Evolutionary conservation across 2,113 vertebrate species (phyloP).

Genomic region (Aepyceros melampus): DNA sequence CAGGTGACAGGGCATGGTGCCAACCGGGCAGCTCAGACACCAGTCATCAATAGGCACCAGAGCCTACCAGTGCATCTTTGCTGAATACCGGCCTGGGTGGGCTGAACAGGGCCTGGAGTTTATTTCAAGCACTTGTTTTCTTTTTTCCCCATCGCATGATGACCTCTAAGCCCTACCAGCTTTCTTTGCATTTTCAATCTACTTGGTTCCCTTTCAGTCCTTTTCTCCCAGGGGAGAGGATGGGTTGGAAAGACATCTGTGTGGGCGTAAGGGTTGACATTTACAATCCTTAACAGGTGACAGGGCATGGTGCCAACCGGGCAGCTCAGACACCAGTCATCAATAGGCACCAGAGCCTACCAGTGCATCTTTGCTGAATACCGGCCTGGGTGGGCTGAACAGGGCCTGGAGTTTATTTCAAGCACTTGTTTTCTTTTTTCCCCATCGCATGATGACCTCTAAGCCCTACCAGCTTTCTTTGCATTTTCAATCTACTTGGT

Average conservation of each 20-base stretch:
- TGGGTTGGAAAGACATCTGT: background rate
- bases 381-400: background rate
- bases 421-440: background rate
- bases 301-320: rapidly evolving
- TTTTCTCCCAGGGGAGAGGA: background rate
- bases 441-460: background rate
- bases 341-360: background rate
- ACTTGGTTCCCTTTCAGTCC: background rate
- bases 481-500: background rate
- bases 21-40: background rate
- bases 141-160: background rate
- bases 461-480: background rate
- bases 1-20: background rate
- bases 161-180: background rate
- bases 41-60: background rate
- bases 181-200: background rate
- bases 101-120: background rate
- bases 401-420: background rate
- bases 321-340: background rate
- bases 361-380: background rate
- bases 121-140: background rate
- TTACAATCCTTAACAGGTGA: background rate
- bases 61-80: background rate
- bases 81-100: background rate
- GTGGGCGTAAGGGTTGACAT: background rate